Percentiles rank a stretch among this genome's conserved stretches.
Conservation (phyloP, 2,888 invertebrate species). For the Xanthia icteritia region DNA sequence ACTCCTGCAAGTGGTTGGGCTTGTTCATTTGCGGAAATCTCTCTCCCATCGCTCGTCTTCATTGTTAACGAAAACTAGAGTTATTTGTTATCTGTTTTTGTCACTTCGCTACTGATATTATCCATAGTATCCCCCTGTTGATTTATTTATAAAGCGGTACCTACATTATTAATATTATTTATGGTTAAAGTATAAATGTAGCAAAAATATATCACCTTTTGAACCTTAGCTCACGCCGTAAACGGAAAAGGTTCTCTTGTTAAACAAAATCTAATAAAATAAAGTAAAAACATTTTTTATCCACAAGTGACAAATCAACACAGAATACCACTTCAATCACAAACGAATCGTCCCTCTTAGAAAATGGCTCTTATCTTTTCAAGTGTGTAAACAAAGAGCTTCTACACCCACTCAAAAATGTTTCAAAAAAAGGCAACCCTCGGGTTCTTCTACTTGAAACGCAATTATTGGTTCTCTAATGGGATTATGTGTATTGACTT, state of each 20-base stretch:
- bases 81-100: conserved; percentile 30
- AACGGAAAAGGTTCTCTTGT: conserved; percentile 7
- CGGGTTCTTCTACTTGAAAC: conserved; percentile 75
- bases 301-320: conserved; percentile 55
- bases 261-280: conserved; percentile 11
- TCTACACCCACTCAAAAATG: conserved; percentile 77
- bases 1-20: conserved; percentile 31
- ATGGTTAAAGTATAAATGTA: no score
- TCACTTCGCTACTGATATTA: neutral
- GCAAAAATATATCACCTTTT: conserved; percentile 2
- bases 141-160: neutral
- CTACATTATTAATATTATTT: neutral
- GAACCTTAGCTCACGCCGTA: neutral
- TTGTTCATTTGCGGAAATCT: conserved; percentile 37
- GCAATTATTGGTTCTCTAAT: conserved; percentile 80
- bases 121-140: neutral
- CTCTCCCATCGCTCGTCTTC: neutral
- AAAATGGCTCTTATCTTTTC: conserved; percentile 69
- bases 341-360: conserved; percentile 56
- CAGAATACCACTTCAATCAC: conserved; percentile 56
- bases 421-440: conserved; percentile 73
- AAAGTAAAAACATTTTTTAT: conserved; percentile 17
- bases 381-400: conserved; percentile 81
- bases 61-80: conserved; percentile 22
- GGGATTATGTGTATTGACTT: conserved; percentile 60